Evolutionary conservation across 37 sponge, comb jelly and placozoan species (phyloP).

Genomic region (Theonella swinhoei): DNA sequence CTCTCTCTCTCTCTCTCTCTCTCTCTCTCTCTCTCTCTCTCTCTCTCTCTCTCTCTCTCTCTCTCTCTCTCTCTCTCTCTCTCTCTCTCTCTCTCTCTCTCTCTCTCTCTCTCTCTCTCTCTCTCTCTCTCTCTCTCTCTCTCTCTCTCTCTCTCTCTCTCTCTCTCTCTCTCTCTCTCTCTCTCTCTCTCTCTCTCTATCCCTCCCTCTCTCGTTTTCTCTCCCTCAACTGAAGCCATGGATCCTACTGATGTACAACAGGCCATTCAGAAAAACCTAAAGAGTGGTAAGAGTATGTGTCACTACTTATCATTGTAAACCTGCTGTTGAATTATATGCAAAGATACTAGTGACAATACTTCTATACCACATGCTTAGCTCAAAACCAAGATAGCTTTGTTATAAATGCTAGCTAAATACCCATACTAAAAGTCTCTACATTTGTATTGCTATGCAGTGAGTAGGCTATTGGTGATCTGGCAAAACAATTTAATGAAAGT

Average conservation of each 20-base stretch:
- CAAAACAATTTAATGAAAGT: no score
- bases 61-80: not conserved
- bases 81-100: not conserved
- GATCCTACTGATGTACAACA: slow-evolving; percentile 11
- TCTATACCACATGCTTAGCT: no score
- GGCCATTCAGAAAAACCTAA: slow-evolving; percentile 23
- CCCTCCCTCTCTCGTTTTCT: not conserved
- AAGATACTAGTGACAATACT: no score
- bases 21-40: not conserved
- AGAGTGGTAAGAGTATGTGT: slow-evolving; percentile 43
- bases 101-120: not conserved
- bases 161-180: no score
- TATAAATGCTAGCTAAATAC: no score
- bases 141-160: slow-evolving; percentile 4
- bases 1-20: not conserved
- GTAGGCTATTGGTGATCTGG: no score
- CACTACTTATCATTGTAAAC: no score
- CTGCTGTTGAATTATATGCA: no score
- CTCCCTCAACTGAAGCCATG: slow-evolving; percentile 42
- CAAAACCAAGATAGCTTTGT: no score
- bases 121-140: not conserved
- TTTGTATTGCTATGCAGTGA: no score
- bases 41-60: not conserved
- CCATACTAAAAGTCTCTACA: no score
- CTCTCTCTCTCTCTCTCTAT: no score